These are phyloP conservation scores for Epinephelus coioides DNA, from an alignment of 2,797 vertebrate species.

Conservation along the genomic window DNA sequence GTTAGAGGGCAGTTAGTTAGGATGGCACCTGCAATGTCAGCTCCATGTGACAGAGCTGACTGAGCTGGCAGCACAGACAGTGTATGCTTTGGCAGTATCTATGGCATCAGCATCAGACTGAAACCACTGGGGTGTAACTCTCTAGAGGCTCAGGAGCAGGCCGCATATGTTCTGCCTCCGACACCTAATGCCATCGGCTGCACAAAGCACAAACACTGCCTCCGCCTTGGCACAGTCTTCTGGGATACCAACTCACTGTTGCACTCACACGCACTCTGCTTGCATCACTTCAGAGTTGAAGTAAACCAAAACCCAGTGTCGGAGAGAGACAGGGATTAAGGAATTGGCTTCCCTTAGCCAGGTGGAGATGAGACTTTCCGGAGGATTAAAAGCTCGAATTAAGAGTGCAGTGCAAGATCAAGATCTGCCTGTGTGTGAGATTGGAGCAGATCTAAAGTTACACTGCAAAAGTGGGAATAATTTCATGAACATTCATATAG, in stretches of 20 bases:
- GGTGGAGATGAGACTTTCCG: constrained; percentile 75
- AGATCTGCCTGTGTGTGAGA: constrained; percentile 54
- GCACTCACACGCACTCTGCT: constrained; percentile 77
- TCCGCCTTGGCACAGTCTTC: constrained; percentile 68
- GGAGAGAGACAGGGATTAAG: constrained; percentile 73
- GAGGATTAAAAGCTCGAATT: constrained; percentile 72
- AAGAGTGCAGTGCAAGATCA: constrained; percentile 52
- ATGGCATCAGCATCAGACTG: constrained; percentile 70
- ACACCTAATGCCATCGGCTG: constrained; percentile 91
- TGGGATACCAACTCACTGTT: constrained; percentile 79
- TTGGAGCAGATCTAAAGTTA: constrained; percentile 43
- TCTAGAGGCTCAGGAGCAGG: constrained; percentile 84
- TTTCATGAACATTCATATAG: constrained; percentile 29
- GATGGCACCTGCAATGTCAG: constrained; percentile 52
- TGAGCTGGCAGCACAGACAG: constrained; percentile 47
- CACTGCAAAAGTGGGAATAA: constrained; percentile 36
- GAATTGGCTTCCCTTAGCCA: constrained; percentile 70
- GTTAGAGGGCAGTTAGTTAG: constrained; percentile 28
- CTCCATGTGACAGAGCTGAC: constrained; percentile 48
- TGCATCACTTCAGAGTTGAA: constrained; percentile 83
- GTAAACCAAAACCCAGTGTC: constrained; percentile 72
- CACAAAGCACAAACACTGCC: constrained; percentile 82
- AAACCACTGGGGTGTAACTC: constrained; percentile 66
- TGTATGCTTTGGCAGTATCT: constrained; percentile 65
- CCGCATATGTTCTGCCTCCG: constrained; percentile 88